phyloP scores from a whole-genome alignment of 2,113 vertebrate genomes.

The Quiscalus mexicanus region DNA sequence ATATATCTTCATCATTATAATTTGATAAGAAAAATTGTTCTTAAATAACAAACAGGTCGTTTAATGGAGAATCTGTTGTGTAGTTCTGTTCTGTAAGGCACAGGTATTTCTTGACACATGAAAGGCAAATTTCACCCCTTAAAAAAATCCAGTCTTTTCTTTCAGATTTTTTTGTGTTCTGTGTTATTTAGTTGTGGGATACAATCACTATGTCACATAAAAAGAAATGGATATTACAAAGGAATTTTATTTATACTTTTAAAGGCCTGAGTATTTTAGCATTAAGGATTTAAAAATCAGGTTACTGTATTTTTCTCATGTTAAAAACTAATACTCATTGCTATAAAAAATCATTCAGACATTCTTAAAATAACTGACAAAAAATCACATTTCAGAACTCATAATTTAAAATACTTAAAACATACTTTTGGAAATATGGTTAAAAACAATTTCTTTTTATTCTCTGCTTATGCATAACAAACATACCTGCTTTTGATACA shows the following conservation, averaged over 20 bases:
- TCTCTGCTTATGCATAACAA: background rate
- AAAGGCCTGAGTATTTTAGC: background rate
- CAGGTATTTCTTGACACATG: background rate
- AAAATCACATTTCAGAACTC: background rate
- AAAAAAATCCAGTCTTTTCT: background rate
- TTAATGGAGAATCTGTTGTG: background rate
- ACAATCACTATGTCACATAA: background rate
- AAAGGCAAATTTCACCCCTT: background rate
- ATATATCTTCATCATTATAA: background rate
- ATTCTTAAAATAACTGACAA: background rate
- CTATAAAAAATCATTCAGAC: background rate
- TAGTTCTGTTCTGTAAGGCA: background rate
- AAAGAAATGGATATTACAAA: background rate
- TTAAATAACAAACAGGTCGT: background rate
- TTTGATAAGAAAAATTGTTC: background rate
- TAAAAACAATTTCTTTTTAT: background rate
- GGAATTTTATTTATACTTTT: background rate
- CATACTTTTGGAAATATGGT: background rate
- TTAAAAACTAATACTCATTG: background rate
- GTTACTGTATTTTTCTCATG: background rate
- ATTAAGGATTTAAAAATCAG: background rate
- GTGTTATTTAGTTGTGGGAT: background rate
- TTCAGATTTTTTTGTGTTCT: background rate
- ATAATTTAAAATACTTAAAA: background rate
- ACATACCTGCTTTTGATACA: background rate